These are phyloP conservation scores for Nymphalis polychloros DNA, from an alignment of 2,888 invertebrate species.

Conservation along the genomic window DNA sequence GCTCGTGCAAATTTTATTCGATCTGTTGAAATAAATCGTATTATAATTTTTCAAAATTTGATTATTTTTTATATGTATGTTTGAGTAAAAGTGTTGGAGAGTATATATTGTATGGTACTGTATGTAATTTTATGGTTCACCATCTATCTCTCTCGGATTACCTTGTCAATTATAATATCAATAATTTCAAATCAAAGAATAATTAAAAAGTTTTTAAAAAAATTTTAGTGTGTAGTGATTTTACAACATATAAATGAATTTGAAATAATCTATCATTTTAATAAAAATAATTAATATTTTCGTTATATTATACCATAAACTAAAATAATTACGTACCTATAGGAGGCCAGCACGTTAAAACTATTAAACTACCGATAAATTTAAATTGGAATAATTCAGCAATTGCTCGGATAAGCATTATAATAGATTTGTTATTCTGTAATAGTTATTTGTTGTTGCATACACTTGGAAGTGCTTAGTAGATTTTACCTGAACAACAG, in stretches of 20 bases:
- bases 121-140: no score
- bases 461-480: not conserved
- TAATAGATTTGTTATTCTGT: not conserved
- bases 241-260: no score
- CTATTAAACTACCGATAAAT: constrained; percentile 56
- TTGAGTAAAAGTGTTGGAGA: no score
- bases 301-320: not conserved
- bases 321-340: constrained; percentile 47
- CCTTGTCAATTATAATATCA: no score
- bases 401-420: constrained; percentile 51
- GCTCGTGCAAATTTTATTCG: constrained; percentile 51
- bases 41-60: no score
- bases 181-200: no score
- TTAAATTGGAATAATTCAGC: constrained; percentile 60
- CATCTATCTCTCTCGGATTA: no score
- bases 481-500: not conserved
- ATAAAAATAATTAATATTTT: not conserved
- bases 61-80: no score
- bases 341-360: constrained; percentile 58
- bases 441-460: not conserved
- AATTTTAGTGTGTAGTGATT: no score
- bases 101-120: no score
- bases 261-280: not conserved
- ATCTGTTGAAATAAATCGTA: constrained; percentile 47
- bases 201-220: no score